Evolutionary conservation across 2,888 invertebrate genomes (phyloP).

Genomic region (Leucoma salicis): DNA sequence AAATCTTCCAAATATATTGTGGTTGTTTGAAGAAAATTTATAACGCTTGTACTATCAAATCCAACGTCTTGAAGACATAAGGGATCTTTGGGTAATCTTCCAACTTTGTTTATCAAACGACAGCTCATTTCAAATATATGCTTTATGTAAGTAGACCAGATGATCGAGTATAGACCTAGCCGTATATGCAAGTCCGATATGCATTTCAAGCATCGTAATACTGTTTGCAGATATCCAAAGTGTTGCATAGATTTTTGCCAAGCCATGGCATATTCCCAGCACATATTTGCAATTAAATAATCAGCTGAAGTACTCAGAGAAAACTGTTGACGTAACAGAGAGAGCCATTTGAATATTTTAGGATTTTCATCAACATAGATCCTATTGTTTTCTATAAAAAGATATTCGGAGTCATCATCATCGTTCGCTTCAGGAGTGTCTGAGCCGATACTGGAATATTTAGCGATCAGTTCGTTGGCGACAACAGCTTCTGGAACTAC

Average conservation of each 20-base stretch:
- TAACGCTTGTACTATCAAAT: conserved; percentile 84
- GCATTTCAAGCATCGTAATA: conserved; percentile 85
- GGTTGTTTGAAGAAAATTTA: conserved; percentile 68
- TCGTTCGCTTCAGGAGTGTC: conserved; percentile 37
- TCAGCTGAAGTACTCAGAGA: conserved; percentile 92
- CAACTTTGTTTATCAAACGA: conserved; percentile 89
- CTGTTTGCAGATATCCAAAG: conserved; percentile 85
- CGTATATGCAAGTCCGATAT: conserved; percentile 85
- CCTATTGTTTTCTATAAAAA: conserved; percentile 62
- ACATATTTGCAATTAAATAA: conserved; percentile 91
- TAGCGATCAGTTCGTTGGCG: conserved; percentile 73
- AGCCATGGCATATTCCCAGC: conserved; percentile 94
- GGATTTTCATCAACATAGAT: conserved; percentile 62
- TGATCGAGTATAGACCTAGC: conserved; percentile 91
- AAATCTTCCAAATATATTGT: conserved; percentile 75
- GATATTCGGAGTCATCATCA: conserved; percentile 48
- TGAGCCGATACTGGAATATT: conserved; percentile 30
- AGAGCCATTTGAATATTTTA: conserved; percentile 83
- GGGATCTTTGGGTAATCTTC: conserved; percentile 92
- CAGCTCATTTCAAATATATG: conserved; percentile 89
- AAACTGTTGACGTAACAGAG: conserved; percentile 88
- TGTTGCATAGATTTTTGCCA: conserved; percentile 91
- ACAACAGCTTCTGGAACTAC: conserved; percentile 85
- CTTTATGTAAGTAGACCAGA: conserved; percentile 95
- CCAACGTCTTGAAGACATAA: conserved; percentile 90